Percentiles rank a stretch among this genome's conserved stretches.
These are phyloP conservation scores for Drosophila neotestacea DNA, from an alignment of 2,888 invertebrate species.

Conservation along the genomic window DNA sequence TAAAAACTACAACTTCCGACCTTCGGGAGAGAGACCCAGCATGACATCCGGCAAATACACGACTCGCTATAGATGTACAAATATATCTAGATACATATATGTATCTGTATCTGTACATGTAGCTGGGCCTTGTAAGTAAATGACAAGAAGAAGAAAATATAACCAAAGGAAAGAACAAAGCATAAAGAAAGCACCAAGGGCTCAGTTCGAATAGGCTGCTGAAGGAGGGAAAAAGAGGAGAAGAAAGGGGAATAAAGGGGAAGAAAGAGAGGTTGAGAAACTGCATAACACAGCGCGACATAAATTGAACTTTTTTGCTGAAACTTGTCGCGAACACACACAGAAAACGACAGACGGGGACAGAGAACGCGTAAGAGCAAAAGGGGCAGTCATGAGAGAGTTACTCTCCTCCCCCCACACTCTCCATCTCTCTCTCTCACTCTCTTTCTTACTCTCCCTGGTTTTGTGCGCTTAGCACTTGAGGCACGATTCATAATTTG, in stretches of 20 bases:
- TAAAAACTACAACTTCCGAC: constrained; percentile 79
- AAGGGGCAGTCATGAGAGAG: constrained; percentile 20
- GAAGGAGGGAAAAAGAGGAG: background rate
- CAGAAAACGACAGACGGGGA: constrained; percentile 13
- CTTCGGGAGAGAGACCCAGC: constrained; percentile 71
- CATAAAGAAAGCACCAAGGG: constrained; percentile 63
- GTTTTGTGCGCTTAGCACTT: constrained; percentile 46
- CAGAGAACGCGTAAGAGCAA: constrained; percentile 3
- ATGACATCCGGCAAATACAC: constrained; percentile 80
- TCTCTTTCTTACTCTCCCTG: background rate
- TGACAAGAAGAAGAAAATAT: constrained; percentile 47
- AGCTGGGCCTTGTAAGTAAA: constrained; percentile 69
- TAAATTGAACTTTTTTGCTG: constrained; percentile 77
- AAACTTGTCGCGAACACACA: constrained; percentile 55
- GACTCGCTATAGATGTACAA: constrained; percentile 27
- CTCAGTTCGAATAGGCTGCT: constrained; percentile 6
- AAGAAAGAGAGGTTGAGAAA: background rate
- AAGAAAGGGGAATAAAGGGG: background rate
- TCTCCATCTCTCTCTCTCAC: constrained; percentile 5
- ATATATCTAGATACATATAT: constrained; percentile 29
- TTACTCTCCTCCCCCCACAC: background rate
- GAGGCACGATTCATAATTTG: constrained; percentile 71
- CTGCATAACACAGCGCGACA: constrained; percentile 72
- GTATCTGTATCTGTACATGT: constrained; percentile 10
- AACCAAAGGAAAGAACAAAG: constrained; percentile 50